These are phyloP conservation scores for Triplophysa tibetana DNA, from an alignment of 2,113 vertebrate species.

Conservation along the genomic window DNA sequence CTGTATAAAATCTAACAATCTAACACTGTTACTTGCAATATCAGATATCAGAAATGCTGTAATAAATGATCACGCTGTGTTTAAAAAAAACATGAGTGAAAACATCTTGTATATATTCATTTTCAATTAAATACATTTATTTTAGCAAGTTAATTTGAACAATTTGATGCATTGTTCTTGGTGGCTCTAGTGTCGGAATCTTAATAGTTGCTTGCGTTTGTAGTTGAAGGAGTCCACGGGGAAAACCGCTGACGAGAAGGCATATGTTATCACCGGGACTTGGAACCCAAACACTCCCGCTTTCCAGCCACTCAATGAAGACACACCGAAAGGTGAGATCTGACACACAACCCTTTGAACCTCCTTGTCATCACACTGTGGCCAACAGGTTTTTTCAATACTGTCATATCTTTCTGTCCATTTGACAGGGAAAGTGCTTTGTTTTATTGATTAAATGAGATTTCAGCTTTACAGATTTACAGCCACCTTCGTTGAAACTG, in stretches of 20 bases:
- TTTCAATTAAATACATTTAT: too few relatives aligned
- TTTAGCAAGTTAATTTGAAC: too few relatives aligned
- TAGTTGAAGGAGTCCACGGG: conserved; percentile 90
- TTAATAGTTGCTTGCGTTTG: background rate
- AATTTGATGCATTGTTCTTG: background rate
- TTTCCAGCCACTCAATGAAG: conserved; percentile 92
- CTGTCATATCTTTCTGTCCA: too few relatives aligned
- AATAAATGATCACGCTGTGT: too few relatives aligned
- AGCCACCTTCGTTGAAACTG: background rate
- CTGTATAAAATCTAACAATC: too few relatives aligned
- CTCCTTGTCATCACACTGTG: too few relatives aligned
- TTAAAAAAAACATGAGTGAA: too few relatives aligned
- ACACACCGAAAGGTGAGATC: conserved; percentile 91
- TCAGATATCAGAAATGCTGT: too few relatives aligned
- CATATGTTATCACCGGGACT: conserved; percentile 92
- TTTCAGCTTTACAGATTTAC: background rate
- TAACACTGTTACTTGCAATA: too few relatives aligned
- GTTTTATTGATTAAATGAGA: background rate
- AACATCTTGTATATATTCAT: too few relatives aligned
- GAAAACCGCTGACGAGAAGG: conserved; percentile 89
- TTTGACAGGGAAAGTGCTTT: background rate
- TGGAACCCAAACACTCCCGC: conserved; percentile 91
- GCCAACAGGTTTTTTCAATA: too few relatives aligned
- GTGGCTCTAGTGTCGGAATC: background rate
- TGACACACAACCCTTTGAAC: background rate